phyloP scores from a whole-genome alignment of 2,888 invertebrate genomes.

The Spilosoma lubricipeda region DNA sequence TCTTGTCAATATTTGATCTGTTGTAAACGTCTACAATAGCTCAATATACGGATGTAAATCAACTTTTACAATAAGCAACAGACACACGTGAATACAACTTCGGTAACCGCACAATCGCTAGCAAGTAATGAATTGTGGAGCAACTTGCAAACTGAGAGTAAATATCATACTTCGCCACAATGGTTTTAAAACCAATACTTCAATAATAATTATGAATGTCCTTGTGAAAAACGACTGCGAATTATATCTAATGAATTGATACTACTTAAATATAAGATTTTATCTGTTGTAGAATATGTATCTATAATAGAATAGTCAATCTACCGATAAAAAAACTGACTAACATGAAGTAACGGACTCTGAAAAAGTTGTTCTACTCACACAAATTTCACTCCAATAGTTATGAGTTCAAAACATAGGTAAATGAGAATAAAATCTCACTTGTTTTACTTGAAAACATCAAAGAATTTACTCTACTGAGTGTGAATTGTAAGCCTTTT shows the following conservation, averaged over 20 bases:
- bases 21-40: neutral
- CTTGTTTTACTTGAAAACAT: no score
- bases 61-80: neutral
- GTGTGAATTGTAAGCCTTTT: no score
- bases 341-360: no score
- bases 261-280: no score
- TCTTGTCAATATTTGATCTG: neutral
- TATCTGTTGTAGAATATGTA: no score
- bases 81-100: neutral
- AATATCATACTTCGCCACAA: neutral
- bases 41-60: neutral
- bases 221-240: neutral
- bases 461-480: no score
- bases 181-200: neutral
- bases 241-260: neutral
- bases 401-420: no score
- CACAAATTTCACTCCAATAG: no score
- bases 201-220: neutral
- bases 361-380: no score
- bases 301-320: no score
- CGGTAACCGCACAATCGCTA: neutral
- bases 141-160: neutral
- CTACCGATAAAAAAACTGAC: no score
- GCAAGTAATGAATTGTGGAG: neutral
- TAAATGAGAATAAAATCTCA: no score